Evolutionary conservation across 92 coral and sea anemone genomes (phyloP), one percentile per base, ranked within the genome.

Genomic region (Actinernus sp.): DNA sequence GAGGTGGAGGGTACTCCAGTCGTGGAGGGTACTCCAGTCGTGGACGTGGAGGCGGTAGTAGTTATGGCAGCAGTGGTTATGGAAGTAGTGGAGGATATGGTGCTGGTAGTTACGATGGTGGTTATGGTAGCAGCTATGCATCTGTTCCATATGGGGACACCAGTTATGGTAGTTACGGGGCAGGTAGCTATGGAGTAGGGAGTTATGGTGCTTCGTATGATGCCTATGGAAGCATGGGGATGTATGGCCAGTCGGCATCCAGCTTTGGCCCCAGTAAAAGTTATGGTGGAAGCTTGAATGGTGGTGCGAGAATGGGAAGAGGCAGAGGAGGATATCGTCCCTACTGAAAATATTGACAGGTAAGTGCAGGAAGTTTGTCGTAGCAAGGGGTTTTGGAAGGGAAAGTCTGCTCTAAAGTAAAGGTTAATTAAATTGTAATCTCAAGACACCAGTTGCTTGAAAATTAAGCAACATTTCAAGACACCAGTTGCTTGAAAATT

Each of bases 1-100:
- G 87, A 25, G 66, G 91, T 0, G 68, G 91, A 32, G 76, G 84
- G 14, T 39, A 63, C 6, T 69, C 79, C 2, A 53, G 79, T 14
- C 55, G 83, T 1, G 59, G 80, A 14, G 64, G 49, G 0, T 65
- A 74, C 13, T 57, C 86, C 11, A 31, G 74, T 43, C 61, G 76
- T 11, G 48, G 78, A 21, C 29, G 51, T 25, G 57, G 45, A 6
- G 11, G 58, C 32, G 43, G 44, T 8, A 24, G 73, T 16, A 11
- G 61, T 25, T 32, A 32, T 49, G 65, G 78, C 11, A 58, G 48
- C 38, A 27, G 58, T 31, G 59, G 76, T 18, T 44, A 49, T 2
- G 88, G 84, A 0, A 51, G 58, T 20, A 14, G 48, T 24, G 58
- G 69, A 1, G 71, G 83, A 8, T 61, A 48, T 0, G 65, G 65